Conservation (phyloP, 2,113 vertebrate genomes). For the Rhea americana region DNA sequence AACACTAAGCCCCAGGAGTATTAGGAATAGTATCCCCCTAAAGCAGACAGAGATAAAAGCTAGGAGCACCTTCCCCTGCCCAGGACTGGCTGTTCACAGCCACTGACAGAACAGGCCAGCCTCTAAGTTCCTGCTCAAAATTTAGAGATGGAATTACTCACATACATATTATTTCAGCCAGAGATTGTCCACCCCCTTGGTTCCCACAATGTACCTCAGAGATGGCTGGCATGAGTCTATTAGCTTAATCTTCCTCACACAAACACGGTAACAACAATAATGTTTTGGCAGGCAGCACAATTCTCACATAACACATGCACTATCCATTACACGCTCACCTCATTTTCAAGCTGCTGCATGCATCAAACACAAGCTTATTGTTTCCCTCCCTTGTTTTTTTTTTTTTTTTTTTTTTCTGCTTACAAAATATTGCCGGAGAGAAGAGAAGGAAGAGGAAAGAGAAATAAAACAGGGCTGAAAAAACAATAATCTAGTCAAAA, state of each 20-base stretch:
- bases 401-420: neutral
- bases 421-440: neutral
- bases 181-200: constrained; percentile 53
- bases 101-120: neutral
- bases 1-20: neutral
- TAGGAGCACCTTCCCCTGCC: neutral
- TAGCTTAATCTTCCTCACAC: constrained; percentile 22
- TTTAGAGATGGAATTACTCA: constrained; percentile 51
- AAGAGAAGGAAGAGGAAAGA: constrained; percentile 4
- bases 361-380: neutral
- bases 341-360: constrained; percentile 44
- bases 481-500: neutral
- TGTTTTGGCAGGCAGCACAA: constrained; percentile 22
- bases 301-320: constrained; percentile 7
- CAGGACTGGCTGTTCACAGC: neutral
- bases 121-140: constrained; percentile 30
- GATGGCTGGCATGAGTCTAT: neutral
- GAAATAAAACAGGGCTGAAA: neutral
- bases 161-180: neutral
- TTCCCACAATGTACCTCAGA: constrained; percentile 47
- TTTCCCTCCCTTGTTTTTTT: neutral
- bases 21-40: neutral
- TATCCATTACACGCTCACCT: constrained; percentile 14
- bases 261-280: neutral
- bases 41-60: neutral